Conservation (phyloP, 2,888 invertebrate genomes). For the Cephus runcator region DNA sequence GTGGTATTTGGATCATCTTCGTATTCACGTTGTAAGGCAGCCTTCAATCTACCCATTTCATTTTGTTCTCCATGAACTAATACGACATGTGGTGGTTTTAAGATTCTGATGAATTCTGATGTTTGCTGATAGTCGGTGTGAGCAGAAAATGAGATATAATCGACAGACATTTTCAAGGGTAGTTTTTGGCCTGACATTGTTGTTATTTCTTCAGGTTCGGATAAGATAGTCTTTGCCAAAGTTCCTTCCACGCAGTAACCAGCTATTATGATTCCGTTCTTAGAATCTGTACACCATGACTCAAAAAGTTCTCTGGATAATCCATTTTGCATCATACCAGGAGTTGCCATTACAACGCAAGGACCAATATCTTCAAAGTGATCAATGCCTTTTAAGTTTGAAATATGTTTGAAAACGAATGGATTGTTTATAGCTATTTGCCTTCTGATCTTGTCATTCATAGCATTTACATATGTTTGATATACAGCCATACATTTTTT, state of each 20-base stretch:
- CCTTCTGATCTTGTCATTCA: slow-evolving; percentile 96
- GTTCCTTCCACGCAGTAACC: slow-evolving; percentile 95
- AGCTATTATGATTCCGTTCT: slow-evolving; percentile 98
- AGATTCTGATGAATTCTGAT: slow-evolving; percentile 92
- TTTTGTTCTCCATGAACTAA: slow-evolving; percentile 99
- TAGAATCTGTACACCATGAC: slow-evolving; percentile 97
- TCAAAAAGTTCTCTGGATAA: slow-evolving; percentile 97
- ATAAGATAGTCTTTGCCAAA: slow-evolving; percentile 90
- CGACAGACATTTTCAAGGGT: slow-evolving; percentile 96
- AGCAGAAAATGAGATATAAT: slow-evolving; percentile 99
- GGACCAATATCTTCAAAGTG: slow-evolving; percentile 99
- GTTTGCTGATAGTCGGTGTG: slow-evolving; percentile 99
- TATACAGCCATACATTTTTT: slow-evolving; percentile 99
- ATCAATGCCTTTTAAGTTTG: slow-evolving; percentile 96
- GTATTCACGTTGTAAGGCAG: slow-evolving; percentile 93
- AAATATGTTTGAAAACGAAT: slow-evolving; percentile 98
- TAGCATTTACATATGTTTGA: slow-evolving; percentile 99
- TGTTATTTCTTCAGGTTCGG: slow-evolving; percentile 97
- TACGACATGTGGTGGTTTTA: slow-evolving; percentile 96
- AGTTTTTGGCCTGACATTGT: slow-evolving; percentile 96
- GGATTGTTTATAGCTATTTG: slow-evolving; percentile 99
- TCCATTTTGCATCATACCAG: slow-evolving; percentile 99
- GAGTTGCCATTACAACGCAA: slow-evolving; percentile 99
- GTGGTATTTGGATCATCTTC: slow-evolving; percentile 84
- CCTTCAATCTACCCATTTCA: slow-evolving; percentile 97